A percentile compares a stretch with the other conserved stretches of the same genome.
phyloP scores from a whole-genome alignment of 2,888 invertebrate genomes.

The Leptopilina syphax region DNA sequence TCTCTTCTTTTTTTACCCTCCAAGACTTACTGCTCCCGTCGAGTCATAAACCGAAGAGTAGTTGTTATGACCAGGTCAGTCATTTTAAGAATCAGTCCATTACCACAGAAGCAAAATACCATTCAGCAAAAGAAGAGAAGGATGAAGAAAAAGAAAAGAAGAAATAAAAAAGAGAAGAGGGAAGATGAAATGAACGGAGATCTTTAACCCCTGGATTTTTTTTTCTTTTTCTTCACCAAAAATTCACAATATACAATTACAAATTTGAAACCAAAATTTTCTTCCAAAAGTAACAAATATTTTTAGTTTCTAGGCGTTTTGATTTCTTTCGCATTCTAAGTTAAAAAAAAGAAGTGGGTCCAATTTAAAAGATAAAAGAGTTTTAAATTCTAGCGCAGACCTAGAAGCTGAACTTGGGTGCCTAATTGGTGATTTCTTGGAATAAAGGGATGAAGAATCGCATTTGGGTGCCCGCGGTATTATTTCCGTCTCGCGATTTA shows the following conservation, averaged over 20 bases:
- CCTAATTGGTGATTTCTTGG: constrained; percentile 41
- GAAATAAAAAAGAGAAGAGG: too few species aligned
- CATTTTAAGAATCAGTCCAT: constrained; percentile 51
- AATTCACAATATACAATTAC: too few species aligned
- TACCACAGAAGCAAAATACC: constrained; percentile 49
- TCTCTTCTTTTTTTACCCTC: constrained; percentile 41
- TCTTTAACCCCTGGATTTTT: too few species aligned
- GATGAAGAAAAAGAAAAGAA: too few species aligned
- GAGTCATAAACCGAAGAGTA: constrained; percentile 58
- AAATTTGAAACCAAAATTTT: too few species aligned
- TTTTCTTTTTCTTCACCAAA: too few species aligned
- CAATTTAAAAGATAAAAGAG: constrained; percentile 34
- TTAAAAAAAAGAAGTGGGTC: background rate
- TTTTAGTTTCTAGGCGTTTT: background rate
- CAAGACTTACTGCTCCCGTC: constrained; percentile 59
- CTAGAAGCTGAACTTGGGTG: constrained; percentile 34
- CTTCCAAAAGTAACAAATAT: too few species aligned
- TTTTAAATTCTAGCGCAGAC: background rate
- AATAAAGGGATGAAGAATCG: constrained; percentile 42
- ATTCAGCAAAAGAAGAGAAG: background rate
- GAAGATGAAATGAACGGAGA: too few species aligned
- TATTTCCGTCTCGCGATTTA: constrained; percentile 37
- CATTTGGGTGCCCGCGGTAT: constrained; percentile 36
- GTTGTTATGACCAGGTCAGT: constrained; percentile 49
- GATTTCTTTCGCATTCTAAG: background rate